Evolutionary conservation across 2,113 vertebrate species (phyloP).

Genomic region (Eptatretus burgeri): DNA sequence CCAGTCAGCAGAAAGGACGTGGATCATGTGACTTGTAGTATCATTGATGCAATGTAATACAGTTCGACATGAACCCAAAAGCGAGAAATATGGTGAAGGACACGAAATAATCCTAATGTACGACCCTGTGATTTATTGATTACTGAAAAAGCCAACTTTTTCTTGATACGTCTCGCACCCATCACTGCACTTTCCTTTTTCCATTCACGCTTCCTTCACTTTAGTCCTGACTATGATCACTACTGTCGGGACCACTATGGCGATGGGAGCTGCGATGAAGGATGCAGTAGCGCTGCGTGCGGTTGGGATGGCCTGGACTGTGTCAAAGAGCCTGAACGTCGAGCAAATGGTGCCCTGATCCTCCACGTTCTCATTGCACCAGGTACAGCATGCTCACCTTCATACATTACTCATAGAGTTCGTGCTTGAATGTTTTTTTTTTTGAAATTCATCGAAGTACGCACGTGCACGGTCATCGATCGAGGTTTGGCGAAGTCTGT

Average conservation of each 20-base stretch:
- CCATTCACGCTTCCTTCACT: not conserved
- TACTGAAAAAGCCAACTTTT: not conserved
- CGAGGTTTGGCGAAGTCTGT: too few relatives aligned
- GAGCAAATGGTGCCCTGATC: too few relatives aligned
- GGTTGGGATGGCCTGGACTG: constrained; percentile 85
- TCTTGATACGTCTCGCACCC: not conserved
- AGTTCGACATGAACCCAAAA: not conserved
- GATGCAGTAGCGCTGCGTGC: constrained; percentile 52
- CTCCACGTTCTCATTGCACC: too few relatives aligned
- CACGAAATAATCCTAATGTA: too few relatives aligned
- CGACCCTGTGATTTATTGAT: not conserved
- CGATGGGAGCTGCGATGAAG: constrained; percentile 41
- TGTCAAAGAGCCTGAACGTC: constrained; percentile 14
- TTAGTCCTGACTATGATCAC: constrained; percentile 28
- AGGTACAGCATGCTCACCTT: too few relatives aligned
- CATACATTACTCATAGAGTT: too few relatives aligned
- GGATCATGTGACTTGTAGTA: too few relatives aligned
- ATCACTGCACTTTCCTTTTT: not conserved
- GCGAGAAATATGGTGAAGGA: not conserved
- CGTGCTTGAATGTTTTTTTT: too few relatives aligned
- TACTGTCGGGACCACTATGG: constrained; percentile 59
- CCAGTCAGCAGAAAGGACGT: not conserved
- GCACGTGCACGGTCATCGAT: too few relatives aligned
- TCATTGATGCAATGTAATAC: not conserved
- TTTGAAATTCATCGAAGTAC: too few relatives aligned